These are phyloP conservation scores for Drosophila cardini DNA, from an alignment of 1,140 invertebrate genomes.

Conservation along the genomic window DNA sequence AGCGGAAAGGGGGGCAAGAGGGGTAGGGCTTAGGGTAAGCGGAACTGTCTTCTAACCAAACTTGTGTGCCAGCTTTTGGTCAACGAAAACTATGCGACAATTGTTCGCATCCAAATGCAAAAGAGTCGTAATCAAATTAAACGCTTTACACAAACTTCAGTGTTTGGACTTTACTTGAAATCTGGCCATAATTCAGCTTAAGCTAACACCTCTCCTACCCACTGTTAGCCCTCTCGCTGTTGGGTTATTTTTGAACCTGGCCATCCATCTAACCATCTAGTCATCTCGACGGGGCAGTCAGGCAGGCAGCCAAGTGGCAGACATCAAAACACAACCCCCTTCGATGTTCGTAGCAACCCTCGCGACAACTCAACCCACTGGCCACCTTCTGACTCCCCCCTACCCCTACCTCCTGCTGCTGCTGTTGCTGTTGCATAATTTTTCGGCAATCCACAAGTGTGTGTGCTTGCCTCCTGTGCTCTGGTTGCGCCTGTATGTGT, in stretches of 20 bases:
- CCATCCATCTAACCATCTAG: slow-evolving; percentile 5
- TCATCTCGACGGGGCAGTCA: slow-evolving; percentile 9
- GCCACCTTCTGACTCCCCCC: slow-evolving; percentile 17
- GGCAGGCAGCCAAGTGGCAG: slow-evolving; percentile 73
- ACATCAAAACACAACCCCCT: slow-evolving; percentile 76
- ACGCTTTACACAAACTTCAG: slow-evolving; percentile 44
- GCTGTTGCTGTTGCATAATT: slow-evolving; percentile 77
- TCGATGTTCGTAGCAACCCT: slow-evolving; percentile 31
- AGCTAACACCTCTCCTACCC: slow-evolving; percentile 3
- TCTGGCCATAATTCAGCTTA: slow-evolving; percentile 47
- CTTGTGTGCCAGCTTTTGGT: slow-evolving; percentile 67
- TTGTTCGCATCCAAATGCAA: slow-evolving; percentile 55
- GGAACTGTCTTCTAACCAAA: slow-evolving; percentile 42
- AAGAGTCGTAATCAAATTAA: slow-evolving; percentile 71
- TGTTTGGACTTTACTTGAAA: slow-evolving; percentile 18
- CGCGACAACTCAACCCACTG: slow-evolving; percentile 21
- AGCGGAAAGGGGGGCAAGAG: neutral
- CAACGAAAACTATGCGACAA: slow-evolving; percentile 66
- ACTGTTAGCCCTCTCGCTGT: slow-evolving; percentile 10
- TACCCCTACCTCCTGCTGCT: slow-evolving; percentile 4
- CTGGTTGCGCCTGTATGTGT: slow-evolving; percentile 49
- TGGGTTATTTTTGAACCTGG: slow-evolving; percentile 55
- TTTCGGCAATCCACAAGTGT: slow-evolving; percentile 84
- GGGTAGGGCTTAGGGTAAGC: neutral
- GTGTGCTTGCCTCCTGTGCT: slow-evolving; percentile 59